These are phyloP conservation scores for Calliphora vomitoria DNA, from an alignment of 2,888 invertebrate species.

Conservation along the genomic window DNA sequence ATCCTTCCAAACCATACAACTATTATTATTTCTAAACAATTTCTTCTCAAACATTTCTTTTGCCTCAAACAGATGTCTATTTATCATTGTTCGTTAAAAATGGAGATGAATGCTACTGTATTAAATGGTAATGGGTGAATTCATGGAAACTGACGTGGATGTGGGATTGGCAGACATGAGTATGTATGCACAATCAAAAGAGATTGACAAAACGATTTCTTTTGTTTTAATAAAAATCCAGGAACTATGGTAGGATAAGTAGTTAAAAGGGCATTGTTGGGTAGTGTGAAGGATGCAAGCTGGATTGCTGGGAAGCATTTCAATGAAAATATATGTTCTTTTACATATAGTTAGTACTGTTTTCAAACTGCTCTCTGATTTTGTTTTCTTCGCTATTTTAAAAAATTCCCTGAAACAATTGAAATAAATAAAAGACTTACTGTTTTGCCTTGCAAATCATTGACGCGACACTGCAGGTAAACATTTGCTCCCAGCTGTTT, in stretches of 20 bases:
- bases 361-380: too few relatives aligned
- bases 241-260: too few relatives aligned
- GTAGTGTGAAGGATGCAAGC: too few relatives aligned
- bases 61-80: neutral
- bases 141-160: neutral
- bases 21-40: neutral
- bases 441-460: conserved; percentile 89
- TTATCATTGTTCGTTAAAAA: neutral
- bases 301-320: too few relatives aligned
- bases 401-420: neutral
- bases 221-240: too few relatives aligned
- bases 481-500: conserved; percentile 88
- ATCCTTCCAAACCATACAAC: neutral
- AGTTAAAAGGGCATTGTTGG: too few relatives aligned
- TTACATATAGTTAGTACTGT: too few relatives aligned
- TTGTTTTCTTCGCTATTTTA: neutral
- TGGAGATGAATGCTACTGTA: neutral
- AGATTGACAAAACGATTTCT: too few relatives aligned
- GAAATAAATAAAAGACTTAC: conserved; percentile 82
- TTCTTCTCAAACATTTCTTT: neutral
- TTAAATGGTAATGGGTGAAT: neutral
- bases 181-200: too few relatives aligned
- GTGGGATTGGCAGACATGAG: neutral
- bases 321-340: too few relatives aligned
- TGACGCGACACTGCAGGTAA: conserved; percentile 88